Base-by-base conservation (phyloP, 2,797 vertebrate genomes). In the Hirundo rustica region DNA sequence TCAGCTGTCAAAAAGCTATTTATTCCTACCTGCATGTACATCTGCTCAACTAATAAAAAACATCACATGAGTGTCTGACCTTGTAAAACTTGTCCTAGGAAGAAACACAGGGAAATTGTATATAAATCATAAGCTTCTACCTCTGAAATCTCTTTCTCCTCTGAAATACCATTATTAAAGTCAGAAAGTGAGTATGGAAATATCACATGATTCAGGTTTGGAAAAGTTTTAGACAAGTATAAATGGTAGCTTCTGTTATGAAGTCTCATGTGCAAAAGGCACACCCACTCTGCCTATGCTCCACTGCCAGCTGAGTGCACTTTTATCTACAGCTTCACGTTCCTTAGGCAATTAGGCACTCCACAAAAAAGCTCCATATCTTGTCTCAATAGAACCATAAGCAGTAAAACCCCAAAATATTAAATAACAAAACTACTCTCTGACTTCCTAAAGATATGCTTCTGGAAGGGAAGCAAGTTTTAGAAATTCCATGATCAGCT, bases 41-140 rank as follows among this genome's bases (percentile, higher is more conserved):
- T 74, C 19, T 87, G 30, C 76, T 57, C 34, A 91, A n/a, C 67
- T 74, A 93, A 76, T 58, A 70, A 91, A 92, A 93, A 88, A 50
- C 38, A 77, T 70, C 64, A 76, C 54, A 30, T 44, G 70, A 62
- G 48, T 5, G 7, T 84, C 58, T 91, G 65, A 88, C 79, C 47
- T 83, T 88, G 57, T 27, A 88, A 91, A 26, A 32, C 15, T 76
- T 71, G 42, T 71, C 57, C 61, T 32, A 91, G 55, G 57, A 38
- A 89, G 32, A 32, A 81, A 77, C 21, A 84, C 13, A 23, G 25
- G 30, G 32, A 91, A 81, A 94, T 42, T 0, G 3, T 40, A 79
- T 26, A 81, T 93, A 90, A 92, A 86, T 88, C 70, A 73, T 64
- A 85, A 78, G 27, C 29, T 80, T 82, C 42, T 73, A 22, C 26